Evolutionary conservation across 1,140 invertebrate species (phyloP).

Genomic region (Diabrotica virgifera): DNA sequence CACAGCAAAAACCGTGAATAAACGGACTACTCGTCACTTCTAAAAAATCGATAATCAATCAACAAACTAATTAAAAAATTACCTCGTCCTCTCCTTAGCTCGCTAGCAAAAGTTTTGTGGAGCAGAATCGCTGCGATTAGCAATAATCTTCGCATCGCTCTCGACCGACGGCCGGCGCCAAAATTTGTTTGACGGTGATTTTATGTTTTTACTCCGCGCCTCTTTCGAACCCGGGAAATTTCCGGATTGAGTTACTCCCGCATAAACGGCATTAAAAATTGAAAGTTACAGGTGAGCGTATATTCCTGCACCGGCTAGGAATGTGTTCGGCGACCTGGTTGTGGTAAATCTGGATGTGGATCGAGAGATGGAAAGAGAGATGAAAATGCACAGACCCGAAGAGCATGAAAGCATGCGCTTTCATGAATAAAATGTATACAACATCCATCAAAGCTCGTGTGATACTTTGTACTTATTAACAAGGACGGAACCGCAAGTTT

Average conservation of each 20-base stretch:
- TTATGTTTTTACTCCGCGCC: not conserved
- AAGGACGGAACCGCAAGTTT: not conserved
- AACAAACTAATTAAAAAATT: conserved; percentile 3
- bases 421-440: not conserved
- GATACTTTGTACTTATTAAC: not conserved
- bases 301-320: not conserved
- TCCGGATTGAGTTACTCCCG: not conserved
- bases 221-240: not conserved
- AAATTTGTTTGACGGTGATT: not conserved
- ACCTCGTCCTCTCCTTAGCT: not conserved
- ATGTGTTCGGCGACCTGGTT: not conserved
- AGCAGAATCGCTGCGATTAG: not conserved
- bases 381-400: not conserved
- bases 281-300: not conserved
- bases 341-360: conserved; percentile 1
- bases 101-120: not conserved
- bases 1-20: too few species aligned
- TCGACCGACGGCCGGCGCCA: too few species aligned
- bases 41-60: not conserved
- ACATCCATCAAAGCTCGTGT: not conserved
- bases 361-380: not conserved
- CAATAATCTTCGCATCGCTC: not conserved
- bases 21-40: not conserved
- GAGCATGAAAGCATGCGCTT: not conserved
- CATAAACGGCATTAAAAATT: not conserved